Evolutionary conservation across 2,888 invertebrate genomes (phyloP), one percentile per base, ranked within the genome.

Genomic region (Anorthoa munda): DNA sequence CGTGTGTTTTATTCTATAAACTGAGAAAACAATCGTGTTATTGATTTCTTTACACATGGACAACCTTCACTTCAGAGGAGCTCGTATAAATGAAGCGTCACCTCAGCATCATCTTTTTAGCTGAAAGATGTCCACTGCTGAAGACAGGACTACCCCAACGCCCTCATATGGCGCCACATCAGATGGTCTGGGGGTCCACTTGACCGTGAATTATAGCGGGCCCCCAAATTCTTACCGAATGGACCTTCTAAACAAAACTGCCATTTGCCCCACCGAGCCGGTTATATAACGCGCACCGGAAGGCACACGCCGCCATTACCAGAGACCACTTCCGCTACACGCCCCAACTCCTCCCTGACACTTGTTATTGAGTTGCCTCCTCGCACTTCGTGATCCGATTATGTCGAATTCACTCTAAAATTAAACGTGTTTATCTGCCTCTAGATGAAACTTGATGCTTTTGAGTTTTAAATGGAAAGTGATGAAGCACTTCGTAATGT

Each of bases 301-400:
- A 79, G 81, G 83, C 76, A 77, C 71, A 79, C 73, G 79, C 82
- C 82, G 86, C 86, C 81, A 85, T 88, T 87, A 86, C 85, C 81
- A 74, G 53, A 72, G 76, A 82, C 88, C 85, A 69, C 86, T 87
- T 88, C 88, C 88, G 86, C 63, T 72, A 79, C 75, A 69, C 77
- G 74, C 80, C 63, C 64, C 74, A 86, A 86, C 82, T 87, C 79
- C 73, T 77, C 69, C 80, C 71, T 65, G 82, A 79, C 81, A 86
- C 82, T 82, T 85, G 87, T 85, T 86, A 84, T 84, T 80, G 85
- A 83, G 78, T 86, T 87, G 76, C 59, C n/a, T 63, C 75, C 75
- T 81, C 68, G 72, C 71, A 56, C 72, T 65, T 66, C 58, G 74
- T 83, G 77, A 86, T 86, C 82, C 82, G 86, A 82, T 86, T 84